A percentile compares a stretch with the other conserved stretches of the same genome.
These are phyloP conservation scores for Mesopsocus fuscifrons DNA, from an alignment of 2,888 invertebrate genomes.

Conservation along the genomic window DNA sequence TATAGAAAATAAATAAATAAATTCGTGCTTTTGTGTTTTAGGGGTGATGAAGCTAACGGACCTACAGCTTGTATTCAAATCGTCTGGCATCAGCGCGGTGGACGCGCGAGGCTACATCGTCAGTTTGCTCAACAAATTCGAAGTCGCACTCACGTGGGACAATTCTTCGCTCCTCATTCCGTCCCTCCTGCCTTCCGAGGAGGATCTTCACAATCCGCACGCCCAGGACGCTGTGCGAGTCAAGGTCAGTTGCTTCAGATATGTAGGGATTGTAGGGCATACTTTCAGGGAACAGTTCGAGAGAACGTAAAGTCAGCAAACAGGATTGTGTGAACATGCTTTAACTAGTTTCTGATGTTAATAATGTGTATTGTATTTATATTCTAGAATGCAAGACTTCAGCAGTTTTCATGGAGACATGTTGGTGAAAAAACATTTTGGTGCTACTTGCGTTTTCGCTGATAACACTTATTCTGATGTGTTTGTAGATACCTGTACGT, in stretches of 20 bases:
- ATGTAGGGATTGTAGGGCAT: no score
- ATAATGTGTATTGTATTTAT: no score
- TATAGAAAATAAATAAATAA: no score
- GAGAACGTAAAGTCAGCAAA: conserved; percentile 3
- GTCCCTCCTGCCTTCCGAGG: conserved; percentile 65
- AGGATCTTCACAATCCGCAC: conserved; percentile 33
- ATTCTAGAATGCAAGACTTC: no score
- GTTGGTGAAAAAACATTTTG: no score
- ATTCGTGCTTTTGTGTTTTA: no score
- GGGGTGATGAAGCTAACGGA: conserved; percentile 89
- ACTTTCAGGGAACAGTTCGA: no score
- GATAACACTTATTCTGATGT: conserved; percentile 5
- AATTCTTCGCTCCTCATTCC: conserved; percentile 77
- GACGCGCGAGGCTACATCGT: conserved; percentile 65
- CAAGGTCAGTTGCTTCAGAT: conserved; percentile 23
- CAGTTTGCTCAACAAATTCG: conserved; percentile 86
- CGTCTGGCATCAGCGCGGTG: conserved; percentile 54
- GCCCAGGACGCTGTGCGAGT: conserved; percentile 26
- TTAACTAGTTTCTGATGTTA: no score
- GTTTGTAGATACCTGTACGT: conserved; percentile 34
- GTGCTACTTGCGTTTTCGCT: no score
- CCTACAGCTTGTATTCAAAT: conserved; percentile 78
- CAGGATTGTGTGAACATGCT: background rate
- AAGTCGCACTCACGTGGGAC: conserved; percentile 93
- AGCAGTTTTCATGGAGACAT: no score